These are phyloP conservation scores for Gymnoscopelus microlampas DNA, from an alignment of 2,797 vertebrate species.

Conservation along the genomic window DNA sequence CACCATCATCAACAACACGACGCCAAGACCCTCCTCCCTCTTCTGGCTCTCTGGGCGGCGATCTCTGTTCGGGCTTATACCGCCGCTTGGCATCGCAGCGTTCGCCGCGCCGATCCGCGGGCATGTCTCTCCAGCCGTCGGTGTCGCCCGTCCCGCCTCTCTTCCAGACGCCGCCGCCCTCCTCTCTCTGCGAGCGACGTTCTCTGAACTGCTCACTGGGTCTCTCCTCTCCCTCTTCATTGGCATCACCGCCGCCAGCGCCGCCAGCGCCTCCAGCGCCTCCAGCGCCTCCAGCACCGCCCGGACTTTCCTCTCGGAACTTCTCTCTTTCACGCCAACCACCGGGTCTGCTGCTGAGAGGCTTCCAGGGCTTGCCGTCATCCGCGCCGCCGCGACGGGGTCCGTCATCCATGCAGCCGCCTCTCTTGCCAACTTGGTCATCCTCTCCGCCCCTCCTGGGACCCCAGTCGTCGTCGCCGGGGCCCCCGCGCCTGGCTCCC, in stretches of 20 bases:
- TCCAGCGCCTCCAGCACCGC: conserved; percentile 86
- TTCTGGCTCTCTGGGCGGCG: conserved; percentile 74
- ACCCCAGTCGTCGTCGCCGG: conserved; percentile 81
- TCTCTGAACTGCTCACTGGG: conserved; percentile 51
- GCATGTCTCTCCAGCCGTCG: conserved; percentile 87
- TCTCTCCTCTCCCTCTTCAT: conserved; percentile 71
- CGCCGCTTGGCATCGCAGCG: too few species aligned
- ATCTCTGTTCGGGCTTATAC: conserved; percentile 75
- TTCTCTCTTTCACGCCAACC: conserved; percentile 98
- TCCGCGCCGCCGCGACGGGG: conserved; percentile 70
- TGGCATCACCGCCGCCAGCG: conserved; percentile 72
- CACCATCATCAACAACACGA: conserved; percentile 86
- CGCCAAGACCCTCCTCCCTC: conserved; percentile 95
- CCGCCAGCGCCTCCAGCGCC: conserved; percentile 77
- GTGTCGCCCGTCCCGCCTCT: conserved; percentile 83
- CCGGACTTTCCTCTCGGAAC: conserved; percentile 97
- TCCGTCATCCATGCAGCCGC: conserved; percentile 80
- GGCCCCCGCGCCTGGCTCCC: conserved; percentile 71
- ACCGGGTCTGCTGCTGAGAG: conserved; percentile 78
- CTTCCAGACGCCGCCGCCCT: conserved; percentile 83
- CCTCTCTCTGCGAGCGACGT: conserved; percentile 80
- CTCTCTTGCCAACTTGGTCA: conserved; percentile 79
- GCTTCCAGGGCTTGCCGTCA: conserved; percentile 89
- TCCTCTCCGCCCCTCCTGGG: conserved; percentile 72
- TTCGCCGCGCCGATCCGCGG: conserved; percentile 66